Evolutionary conservation across 2,113 vertebrate species (phyloP), one percentile per base, ranked within the genome.

Genomic region (Neotoma lepida): DNA sequence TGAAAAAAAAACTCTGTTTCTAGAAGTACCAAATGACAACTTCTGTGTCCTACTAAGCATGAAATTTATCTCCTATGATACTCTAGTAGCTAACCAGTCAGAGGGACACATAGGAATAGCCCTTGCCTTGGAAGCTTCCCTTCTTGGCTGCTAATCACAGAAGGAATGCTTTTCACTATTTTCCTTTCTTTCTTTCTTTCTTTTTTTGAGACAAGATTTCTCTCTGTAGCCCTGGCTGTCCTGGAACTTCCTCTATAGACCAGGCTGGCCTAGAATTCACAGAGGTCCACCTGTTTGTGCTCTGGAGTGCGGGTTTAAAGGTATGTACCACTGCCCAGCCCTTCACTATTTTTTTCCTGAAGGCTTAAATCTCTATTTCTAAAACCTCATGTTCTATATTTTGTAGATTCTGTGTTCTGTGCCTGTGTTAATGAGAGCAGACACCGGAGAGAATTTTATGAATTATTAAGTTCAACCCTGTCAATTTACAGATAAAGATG

Each of bases 401-500:
- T 95, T 87, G 71, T 14, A 46, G 94, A 78, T 88, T 76, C 39
- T 9, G 54, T 44, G 35, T 46, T 64, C 28, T 35, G 58, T 89
- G 61, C 18, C 30, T 86, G 15, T 7, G 1, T 90, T 81, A 24
- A 3, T 70, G 39, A 89, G 26, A 74, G 71, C 14, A 66, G 78
- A 85, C 20, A 26, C 49, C 39, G 4, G 35, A 12, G 39, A 74
- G 70, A 87, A 93, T 76, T 80, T 94, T 70, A 58, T 78, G 58
- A 73, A 63, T 90, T 51, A 54, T 70, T 49, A 74, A 77, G 14
- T 82, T 41, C 24, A 94, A 28, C 18, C 5, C 17, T 3, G 70
- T 70, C 58, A 33, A 41, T 86, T 88, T 82, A 91, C 9, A 90
- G 35, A 92, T 51, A 70, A 90, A 30, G 33, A 91, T 74, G 22